These are phyloP conservation scores for Fregetta grallaria DNA, from an alignment of 2,113 vertebrate species.

Conservation along the genomic window DNA sequence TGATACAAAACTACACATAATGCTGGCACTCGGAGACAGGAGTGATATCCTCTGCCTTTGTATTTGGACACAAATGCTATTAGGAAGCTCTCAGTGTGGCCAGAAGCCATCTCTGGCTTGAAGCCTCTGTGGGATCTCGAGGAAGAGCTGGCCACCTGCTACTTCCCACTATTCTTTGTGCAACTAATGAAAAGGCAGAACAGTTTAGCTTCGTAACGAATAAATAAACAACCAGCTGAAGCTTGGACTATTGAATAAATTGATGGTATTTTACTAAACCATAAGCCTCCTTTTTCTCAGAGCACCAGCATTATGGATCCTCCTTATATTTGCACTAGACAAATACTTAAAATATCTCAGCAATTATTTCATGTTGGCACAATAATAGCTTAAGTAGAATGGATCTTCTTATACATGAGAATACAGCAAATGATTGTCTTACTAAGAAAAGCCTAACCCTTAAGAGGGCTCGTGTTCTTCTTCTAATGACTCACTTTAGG, in stretches of 20 bases:
- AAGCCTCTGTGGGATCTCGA: background rate
- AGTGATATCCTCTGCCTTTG: background rate
- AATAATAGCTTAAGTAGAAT: slow-evolving; percentile 43
- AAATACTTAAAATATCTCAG: slow-evolving; percentile 39
- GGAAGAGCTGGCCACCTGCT: background rate
- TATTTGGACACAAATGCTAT: background rate
- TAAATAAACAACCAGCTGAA: background rate
- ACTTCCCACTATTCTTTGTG: background rate
- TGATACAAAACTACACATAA: background rate
- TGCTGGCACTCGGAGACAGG: background rate
- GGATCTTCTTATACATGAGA: slow-evolving; percentile 33
- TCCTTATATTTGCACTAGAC: slow-evolving; percentile 52
- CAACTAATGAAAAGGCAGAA: background rate
- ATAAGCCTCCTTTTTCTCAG: background rate
- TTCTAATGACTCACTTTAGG: slow-evolving; percentile 65
- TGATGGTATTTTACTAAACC: background rate
- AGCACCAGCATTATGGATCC: background rate
- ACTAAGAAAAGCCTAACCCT: slow-evolving; percentile 61
- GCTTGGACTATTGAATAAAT: background rate
- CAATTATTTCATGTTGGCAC: slow-evolving; percentile 54
- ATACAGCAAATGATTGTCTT: slow-evolving; percentile 30
- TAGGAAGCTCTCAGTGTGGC: background rate
- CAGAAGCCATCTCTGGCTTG: background rate
- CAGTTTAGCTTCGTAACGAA: background rate
- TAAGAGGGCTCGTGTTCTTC: slow-evolving; percentile 44